These are phyloP conservation scores for Lepisosteus oculatus DNA, from an alignment of 2,113 vertebrate species.

Conservation along the genomic window DNA sequence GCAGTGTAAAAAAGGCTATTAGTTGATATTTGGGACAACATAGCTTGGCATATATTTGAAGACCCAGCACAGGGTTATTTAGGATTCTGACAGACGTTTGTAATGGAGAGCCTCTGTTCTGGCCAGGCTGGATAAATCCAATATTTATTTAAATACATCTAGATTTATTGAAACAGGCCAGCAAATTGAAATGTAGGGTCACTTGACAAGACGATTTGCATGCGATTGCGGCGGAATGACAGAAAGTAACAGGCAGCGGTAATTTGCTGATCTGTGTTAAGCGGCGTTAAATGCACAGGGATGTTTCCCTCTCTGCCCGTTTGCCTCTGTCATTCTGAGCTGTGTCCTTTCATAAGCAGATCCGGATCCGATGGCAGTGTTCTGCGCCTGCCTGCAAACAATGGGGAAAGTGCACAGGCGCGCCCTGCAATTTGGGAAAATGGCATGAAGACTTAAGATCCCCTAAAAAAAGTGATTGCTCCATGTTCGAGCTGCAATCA, in stretches of 20 bases:
- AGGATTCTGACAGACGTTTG: too few species aligned
- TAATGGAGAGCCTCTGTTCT: background rate
- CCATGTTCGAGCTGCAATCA: constrained; percentile 33
- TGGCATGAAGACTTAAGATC: background rate
- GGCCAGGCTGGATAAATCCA: background rate
- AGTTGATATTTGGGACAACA: too few species aligned
- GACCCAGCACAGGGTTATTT: too few species aligned
- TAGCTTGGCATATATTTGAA: too few species aligned
- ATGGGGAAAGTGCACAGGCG: background rate
- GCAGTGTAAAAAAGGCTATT: too few species aligned
- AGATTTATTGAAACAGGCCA: background rate
- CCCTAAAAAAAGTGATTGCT: background rate
- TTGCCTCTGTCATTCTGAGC: background rate
- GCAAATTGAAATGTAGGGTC: background rate
- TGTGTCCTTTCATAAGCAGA: background rate
- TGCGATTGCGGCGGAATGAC: background rate
- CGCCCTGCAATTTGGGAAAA: background rate
- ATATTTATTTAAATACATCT: constrained; percentile 2
- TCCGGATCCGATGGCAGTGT: background rate
- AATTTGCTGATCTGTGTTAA: background rate
- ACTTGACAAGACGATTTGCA: background rate
- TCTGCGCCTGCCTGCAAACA: background rate
- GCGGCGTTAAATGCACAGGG: background rate
- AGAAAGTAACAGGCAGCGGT: background rate
- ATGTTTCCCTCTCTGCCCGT: background rate